phyloP scores from a whole-genome alignment of 2,797 vertebrate species.

The Poeciliopsis infans region DNA sequence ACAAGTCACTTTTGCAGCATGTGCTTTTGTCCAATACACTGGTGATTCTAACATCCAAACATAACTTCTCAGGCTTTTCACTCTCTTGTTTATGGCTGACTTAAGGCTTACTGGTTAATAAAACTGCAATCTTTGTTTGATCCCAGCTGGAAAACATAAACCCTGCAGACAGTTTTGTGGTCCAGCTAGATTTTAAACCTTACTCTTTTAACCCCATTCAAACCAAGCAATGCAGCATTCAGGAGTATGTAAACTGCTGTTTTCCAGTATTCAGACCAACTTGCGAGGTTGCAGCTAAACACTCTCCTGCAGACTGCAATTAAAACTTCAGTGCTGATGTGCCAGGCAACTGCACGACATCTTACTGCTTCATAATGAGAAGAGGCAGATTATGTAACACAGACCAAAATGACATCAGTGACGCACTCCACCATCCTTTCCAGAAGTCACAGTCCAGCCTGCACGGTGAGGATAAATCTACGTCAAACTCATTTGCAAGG shows the following conservation, averaged over 20 bases:
- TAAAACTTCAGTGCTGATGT: constrained; percentile 25
- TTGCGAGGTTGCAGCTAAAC: constrained; percentile 16
- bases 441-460: constrained; percentile 41
- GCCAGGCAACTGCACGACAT: constrained; percentile 42
- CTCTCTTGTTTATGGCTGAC: constrained; percentile 13
- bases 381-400: constrained; percentile 57
- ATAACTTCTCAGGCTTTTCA: background rate
- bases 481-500: constrained; percentile 57
- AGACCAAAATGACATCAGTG: constrained; percentile 54
- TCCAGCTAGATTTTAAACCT: constrained; percentile 23
- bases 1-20: background rate
- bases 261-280: constrained; percentile 22
- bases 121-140: constrained; percentile 34
- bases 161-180: constrained; percentile 44
- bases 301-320: constrained; percentile 31
- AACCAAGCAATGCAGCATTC: background rate
- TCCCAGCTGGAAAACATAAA: constrained; percentile 42
- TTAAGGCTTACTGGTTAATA: constrained; percentile 18
- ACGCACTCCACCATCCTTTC: constrained; percentile 38
- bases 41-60: background rate
- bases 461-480: constrained; percentile 39
- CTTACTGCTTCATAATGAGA: constrained; percentile 30
- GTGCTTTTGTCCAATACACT: background rate
- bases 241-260: background rate
- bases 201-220: constrained; percentile 11